Evolutionary conservation across 2,888 invertebrate species (phyloP).

Genomic region (Euphydryas editha): DNA sequence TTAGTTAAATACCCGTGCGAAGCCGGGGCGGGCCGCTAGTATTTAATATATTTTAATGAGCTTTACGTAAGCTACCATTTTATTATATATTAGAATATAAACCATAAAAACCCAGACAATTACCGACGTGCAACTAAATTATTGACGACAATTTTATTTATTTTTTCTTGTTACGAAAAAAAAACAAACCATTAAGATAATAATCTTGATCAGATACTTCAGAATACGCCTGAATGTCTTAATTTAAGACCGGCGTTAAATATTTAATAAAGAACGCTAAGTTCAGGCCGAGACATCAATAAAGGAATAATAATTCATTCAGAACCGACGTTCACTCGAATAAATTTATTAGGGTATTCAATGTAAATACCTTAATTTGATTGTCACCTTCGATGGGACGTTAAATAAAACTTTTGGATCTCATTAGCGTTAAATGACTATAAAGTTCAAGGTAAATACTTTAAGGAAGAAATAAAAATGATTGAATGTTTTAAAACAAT

Average conservation of each 20-base stretch:
- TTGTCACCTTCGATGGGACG: slow-evolving; percentile 11
- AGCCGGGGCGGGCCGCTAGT: no score
- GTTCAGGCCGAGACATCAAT: slow-evolving; percentile 48
- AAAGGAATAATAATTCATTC: slow-evolving; percentile 42
- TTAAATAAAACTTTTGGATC: slow-evolving; percentile 5
- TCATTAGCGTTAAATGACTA: not conserved
- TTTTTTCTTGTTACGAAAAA: not conserved
- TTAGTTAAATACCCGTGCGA: no score
- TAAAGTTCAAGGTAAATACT: not conserved
- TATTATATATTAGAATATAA: no score
- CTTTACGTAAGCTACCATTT: no score
- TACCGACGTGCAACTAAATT: no score
- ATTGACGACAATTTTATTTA: no score
- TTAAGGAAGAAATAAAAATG: not conserved
- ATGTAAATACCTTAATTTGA: slow-evolving; percentile 25
- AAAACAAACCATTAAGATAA: not conserved
- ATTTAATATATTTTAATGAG: no score
- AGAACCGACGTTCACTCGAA: slow-evolving; percentile 27
- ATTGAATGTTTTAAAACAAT: not conserved
- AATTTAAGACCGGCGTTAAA: slow-evolving; percentile 55
- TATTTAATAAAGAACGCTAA: slow-evolving; percentile 58
- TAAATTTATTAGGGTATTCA: slow-evolving; percentile 22
- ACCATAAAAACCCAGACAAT: no score
- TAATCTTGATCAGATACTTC: slow-evolving; percentile 16
- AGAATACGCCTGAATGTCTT: slow-evolving; percentile 51